phyloP scores from a whole-genome alignment of 2,888 invertebrate species.

The Microctonus hyperodae region DNA sequence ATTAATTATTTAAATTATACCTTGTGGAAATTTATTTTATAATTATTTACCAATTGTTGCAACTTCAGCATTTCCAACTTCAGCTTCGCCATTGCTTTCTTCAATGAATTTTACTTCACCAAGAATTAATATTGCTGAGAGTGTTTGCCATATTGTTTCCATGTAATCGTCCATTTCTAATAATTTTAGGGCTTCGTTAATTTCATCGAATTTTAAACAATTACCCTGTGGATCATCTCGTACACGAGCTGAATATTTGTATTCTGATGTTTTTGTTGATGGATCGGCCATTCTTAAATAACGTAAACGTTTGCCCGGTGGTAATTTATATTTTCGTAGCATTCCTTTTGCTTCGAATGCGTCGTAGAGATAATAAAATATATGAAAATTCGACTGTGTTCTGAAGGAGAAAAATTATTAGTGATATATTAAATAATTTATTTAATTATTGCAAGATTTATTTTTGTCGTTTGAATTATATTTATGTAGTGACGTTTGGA shows the following conservation, averaged over 20 bases:
- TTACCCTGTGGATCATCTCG: slow-evolving; percentile 74
- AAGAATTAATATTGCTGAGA: slow-evolving; percentile 79
- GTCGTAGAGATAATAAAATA: slow-evolving; percentile 90
- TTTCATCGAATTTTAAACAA: slow-evolving; percentile 69
- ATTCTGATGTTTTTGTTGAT: slow-evolving; percentile 59
- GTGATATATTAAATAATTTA: too few relatives aligned
- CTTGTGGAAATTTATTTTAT: background rate
- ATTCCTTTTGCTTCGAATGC: slow-evolving; percentile 76
- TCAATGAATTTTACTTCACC: slow-evolving; percentile 83
- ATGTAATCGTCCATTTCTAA: slow-evolving; percentile 79
- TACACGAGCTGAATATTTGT: slow-evolving; percentile 68
- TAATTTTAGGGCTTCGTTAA: slow-evolving; percentile 70
- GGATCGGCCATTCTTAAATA: slow-evolving; percentile 74
- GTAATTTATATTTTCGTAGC: slow-evolving; percentile 73
- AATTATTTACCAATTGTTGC: slow-evolving; percentile 66
- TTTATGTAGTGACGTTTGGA: too few relatives aligned
- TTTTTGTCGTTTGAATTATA: too few relatives aligned
- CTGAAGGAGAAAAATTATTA: too few relatives aligned
- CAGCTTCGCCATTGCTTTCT: slow-evolving; percentile 71
- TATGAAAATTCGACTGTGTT: slow-evolving; percentile 87
- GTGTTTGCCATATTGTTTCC: slow-evolving; percentile 73
- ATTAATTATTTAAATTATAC: too few relatives aligned
- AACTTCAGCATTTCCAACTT: slow-evolving; percentile 76
- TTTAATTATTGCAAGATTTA: too few relatives aligned
- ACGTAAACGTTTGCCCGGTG: slow-evolving; percentile 74